Evolutionary conservation across 2,113 vertebrate genomes (phyloP), one percentile per base, ranked within the genome.

Genomic region (Pygoscelis antarcticus): DNA sequence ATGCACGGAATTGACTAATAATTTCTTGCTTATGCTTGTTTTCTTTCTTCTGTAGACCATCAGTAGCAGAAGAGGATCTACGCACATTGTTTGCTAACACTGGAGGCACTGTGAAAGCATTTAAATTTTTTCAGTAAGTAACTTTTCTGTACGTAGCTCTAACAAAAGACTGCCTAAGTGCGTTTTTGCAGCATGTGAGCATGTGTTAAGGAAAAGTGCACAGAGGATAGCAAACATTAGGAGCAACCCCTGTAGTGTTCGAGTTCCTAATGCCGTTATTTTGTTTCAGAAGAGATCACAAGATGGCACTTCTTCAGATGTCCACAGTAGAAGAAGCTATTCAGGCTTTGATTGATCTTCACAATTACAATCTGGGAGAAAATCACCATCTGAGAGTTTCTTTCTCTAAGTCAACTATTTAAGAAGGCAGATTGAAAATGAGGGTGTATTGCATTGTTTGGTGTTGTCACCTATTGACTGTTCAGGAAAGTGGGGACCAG

Each of bases 111-210:
- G 99, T 99, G 97, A 99, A 99, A 98, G 99, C 99, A 22, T 99
- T 99, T 98, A 99, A 99, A 97, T 99, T 99, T 98, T 99, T 99
- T 98, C 99, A 99, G 99, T 99, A 99, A 97, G 99, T 98, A 96
- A 34, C 70, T 96, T 96, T 97, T 89, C 85, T 97, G 93, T 92
- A 81, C n/a, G 16, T 60, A 84, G 42, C 75, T 96, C 44, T 64
- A 76, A 49, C 40, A 76, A 52, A 71, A 85, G 9, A 36, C 25
- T 82, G 49, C n/a, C 2, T 10, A 20, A 54, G n/a, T n/a, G 47
- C 0, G 0, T 79, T 95, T 70, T 69, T 93, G 54, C 23, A 65
- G 11, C 36, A 13, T 32, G 17, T 80, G 38, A 65, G 11, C 36
- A 13, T 32, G 17, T 80, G 38, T 68, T 94, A 78, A 74, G 74